A percentile compares a stretch with the other conserved stretches of the same genome.
Conservation (phyloP, 2,113 vertebrate genomes). For the Platichthys flesus region DNA sequence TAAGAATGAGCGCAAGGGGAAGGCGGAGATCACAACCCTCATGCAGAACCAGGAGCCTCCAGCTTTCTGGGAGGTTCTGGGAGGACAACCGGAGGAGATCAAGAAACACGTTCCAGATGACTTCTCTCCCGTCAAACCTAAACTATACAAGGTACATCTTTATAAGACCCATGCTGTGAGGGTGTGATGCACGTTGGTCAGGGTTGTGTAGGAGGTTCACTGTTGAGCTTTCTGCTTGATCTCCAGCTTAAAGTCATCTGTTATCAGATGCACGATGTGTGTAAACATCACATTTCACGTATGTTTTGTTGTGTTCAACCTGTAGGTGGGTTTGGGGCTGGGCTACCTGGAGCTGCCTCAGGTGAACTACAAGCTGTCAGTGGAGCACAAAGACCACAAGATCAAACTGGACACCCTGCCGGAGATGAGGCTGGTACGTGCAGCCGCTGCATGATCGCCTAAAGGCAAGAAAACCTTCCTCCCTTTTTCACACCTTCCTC, state of each 20-base stretch:
- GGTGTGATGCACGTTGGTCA: neutral
- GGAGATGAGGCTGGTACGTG: constrained; percentile 90
- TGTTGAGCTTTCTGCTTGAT: too few relatives aligned
- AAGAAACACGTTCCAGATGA: constrained; percentile 90
- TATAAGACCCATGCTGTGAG: neutral
- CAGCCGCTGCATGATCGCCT: neutral
- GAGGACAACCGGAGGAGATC: constrained; percentile 94
- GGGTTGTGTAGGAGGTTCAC: neutral
- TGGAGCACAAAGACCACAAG: constrained; percentile 92
- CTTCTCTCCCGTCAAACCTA: constrained; percentile 90
- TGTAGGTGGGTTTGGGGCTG: constrained; percentile 93
- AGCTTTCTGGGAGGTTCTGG: constrained; percentile 90
- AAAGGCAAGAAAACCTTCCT: neutral
- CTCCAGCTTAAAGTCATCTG: too few relatives aligned
- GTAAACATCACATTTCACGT: neutral
- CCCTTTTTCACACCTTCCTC: neutral
- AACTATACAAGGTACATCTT: constrained; percentile 93
- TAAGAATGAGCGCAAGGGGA: constrained; percentile 96
- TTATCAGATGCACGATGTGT: too few relatives aligned
- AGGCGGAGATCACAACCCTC: constrained; percentile 89
- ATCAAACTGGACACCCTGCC: constrained; percentile 92
- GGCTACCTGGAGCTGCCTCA: constrained; percentile 98
- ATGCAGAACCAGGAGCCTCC: constrained; percentile 89
- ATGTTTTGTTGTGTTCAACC: neutral
- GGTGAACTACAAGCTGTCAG: constrained; percentile 97